Evolutionary conservation across 2,888 invertebrate species (phyloP), one percentile per base, ranked within the genome.

Genomic region (Odontocolon sp.): DNA sequence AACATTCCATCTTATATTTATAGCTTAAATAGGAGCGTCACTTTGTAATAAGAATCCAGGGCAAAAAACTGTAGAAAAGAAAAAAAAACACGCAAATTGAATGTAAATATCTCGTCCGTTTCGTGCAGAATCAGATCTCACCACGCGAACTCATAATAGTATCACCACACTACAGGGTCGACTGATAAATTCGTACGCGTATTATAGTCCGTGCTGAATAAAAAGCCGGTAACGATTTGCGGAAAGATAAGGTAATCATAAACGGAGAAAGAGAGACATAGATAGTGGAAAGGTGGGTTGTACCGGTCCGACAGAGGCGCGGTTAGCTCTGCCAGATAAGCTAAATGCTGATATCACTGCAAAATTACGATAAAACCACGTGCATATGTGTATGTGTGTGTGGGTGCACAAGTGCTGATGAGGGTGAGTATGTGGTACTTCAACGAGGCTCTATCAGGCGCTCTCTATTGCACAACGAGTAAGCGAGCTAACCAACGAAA

Each of bases 331-430:
- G 57, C 69, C 57, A 69, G 75, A 75, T 75, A 69, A 75, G 75
- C 69, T 57, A 64, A 75, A 75, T 69, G 69, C 33, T 64, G 75
- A 75, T 75, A 75, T 69, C 64, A 42, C 75, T 69, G 75, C 75
- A 45, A 59, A 75, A 69, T 75, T 75, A 75, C 69, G 64, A 75
- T 75, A 75, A 74, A 69, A 31, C 57, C 56, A 21, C 31, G 9
- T 50, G 14, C 47, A n/a, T 28, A 21, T 64, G 31, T 50, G 50
- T 5, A 11, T 64, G 6, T 50, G 5, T 4, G 23, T 52, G 42
- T 61, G 40, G 21, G 21, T 14, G 18, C 14, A 56, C 56, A 36
- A 42, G 64, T 47, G 64, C 52, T 64, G 64, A 69, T 42, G 59
- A 31, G 64, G 56, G 47, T 18, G 57, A 54, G 66, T 64, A 50